Evolutionary conservation across 2,888 invertebrate species (phyloP), one percentile per base, ranked within the genome.

Genomic region (Plutella xylostella): DNA sequence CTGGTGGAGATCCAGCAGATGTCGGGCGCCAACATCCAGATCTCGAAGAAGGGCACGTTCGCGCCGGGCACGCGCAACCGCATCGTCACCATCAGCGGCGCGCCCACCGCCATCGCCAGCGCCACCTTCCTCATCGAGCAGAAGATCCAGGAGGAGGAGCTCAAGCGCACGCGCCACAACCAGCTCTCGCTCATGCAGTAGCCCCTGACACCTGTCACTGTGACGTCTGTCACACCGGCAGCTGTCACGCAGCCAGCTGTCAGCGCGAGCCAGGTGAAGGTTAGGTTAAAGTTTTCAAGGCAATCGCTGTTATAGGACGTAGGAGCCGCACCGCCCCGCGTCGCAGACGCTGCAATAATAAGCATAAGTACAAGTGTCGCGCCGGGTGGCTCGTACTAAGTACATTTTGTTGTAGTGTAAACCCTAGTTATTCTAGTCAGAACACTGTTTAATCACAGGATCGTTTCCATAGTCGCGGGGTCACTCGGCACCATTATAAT

Each of bases 21-120:
- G 85, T 96, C 96, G 72, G 96, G 97, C 78, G 96, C 97, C 80
- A 96, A 93, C 87, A 96, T 98, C 84, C 97, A 97, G 87, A 97
- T 98, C 86, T 96, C 96, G 61, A 97, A 97, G 89, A 97, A 97
- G 87, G 97, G 97, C 76, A 94, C 94, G 69, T 97, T 95, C 87
- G 94, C 96, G 66, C 97, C 97, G 57, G 97, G 97, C 82, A 97
- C 97, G 58, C 92, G 96, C 78, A 97, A 97, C 88, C 92, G 97
- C 72, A 94, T 97, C 84, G 97, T 97, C 59, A 96, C 97, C 79
- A 96, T 97, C 85, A 92, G 93, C 66, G 97, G 97, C 80, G 89
- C 90, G 67, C 89, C 91, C 67, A 90, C 89, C 79, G 92, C 94
- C 85, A 96, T 97, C 85, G 88, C 88, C 76, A 92, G 92, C 79